A percentile compares a stretch with the other conserved stretches of the same genome.
phyloP scores from a whole-genome alignment of 2,113 vertebrate species.

The Austrofundulus limnaeus region DNA sequence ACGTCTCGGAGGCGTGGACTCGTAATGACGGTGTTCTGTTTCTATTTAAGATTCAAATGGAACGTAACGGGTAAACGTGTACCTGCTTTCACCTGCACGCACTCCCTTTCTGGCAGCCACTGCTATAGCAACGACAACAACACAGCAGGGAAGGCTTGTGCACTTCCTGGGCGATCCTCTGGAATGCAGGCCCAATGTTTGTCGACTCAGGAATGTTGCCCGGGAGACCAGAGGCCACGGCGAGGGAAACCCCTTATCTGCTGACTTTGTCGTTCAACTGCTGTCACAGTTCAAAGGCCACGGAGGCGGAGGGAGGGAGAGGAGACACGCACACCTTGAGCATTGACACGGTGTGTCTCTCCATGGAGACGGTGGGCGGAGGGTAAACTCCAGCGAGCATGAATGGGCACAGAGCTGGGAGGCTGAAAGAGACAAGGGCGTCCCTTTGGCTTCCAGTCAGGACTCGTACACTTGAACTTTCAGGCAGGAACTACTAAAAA shows the following conservation, averaged over 20 bases:
- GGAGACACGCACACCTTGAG: constrained; percentile 49
- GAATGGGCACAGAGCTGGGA: constrained; percentile 56
- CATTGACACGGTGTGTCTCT: constrained; percentile 62
- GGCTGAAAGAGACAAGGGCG: constrained; percentile 49
- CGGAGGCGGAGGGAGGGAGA: constrained; percentile 24
- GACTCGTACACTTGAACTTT: constrained; percentile 57
- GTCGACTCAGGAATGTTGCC: constrained; percentile 78
- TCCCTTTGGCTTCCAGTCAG: constrained; percentile 62
- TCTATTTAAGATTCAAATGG: constrained; percentile 11
- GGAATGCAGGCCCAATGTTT: constrained; percentile 77
- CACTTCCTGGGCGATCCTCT: constrained; percentile 69
- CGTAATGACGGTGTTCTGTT: constrained; percentile 15
- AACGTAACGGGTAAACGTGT: constrained; percentile 17
- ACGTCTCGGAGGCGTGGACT: constrained; percentile 42
- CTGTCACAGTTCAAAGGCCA: constrained; percentile 66
- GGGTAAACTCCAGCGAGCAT: constrained; percentile 53
- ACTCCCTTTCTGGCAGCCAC: constrained; percentile 51
- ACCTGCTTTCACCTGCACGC: constrained; percentile 59
- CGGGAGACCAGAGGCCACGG: constrained; percentile 65
- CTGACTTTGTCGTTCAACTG: constrained; percentile 65
- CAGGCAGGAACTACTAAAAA: constrained; percentile 29
- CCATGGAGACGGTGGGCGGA: constrained; percentile 71
- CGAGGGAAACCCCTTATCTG: constrained; percentile 78
- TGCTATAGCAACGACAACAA: constrained; percentile 79
- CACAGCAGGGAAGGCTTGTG: constrained; percentile 65